Percentiles rank a stretch among this genome's conserved stretches.
Conservation (phyloP, 2,113 vertebrate species). For the Lepus americanus region DNA sequence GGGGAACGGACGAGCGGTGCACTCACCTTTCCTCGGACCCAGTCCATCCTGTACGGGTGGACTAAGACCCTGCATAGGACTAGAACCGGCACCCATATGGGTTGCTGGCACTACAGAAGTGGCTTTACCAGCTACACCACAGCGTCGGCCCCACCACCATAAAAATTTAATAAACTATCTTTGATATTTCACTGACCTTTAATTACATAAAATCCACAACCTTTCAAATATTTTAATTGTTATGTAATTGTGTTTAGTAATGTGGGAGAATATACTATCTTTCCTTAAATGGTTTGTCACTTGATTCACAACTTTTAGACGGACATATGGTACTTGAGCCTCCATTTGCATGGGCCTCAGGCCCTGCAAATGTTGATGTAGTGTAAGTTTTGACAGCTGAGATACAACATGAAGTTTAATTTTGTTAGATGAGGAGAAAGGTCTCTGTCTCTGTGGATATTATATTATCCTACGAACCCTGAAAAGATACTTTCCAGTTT, state of each 20-base stretch:
- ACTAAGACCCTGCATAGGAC: too few species aligned
- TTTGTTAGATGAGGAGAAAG: constrained; percentile 29
- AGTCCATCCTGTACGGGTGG: too few species aligned
- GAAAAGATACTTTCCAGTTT: not conserved
- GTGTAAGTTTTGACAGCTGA: not conserved
- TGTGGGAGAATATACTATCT: not conserved
- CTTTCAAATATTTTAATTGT: not conserved
- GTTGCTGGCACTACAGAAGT: too few species aligned
- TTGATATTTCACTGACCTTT: not conserved
- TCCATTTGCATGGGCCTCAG: not conserved
- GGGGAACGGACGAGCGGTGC: too few species aligned
- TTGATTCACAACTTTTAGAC: not conserved
- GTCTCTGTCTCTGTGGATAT: not conserved
- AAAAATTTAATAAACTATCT: not conserved
- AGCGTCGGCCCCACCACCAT: not conserved
- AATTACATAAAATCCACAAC: not conserved
- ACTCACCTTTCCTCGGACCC: too few species aligned
- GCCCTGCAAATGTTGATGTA: not conserved
- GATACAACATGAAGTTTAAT: not conserved
- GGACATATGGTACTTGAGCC: not conserved
- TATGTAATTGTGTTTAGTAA: not conserved
- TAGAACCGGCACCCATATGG: too few species aligned
- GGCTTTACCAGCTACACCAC: too few species aligned
- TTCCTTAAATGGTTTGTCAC: not conserved
- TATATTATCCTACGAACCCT: not conserved